Evolutionary conservation across 2,113 vertebrate genomes (phyloP), one percentile per base, ranked within the genome.

Genomic region (Xyliphius kryptos): DNA sequence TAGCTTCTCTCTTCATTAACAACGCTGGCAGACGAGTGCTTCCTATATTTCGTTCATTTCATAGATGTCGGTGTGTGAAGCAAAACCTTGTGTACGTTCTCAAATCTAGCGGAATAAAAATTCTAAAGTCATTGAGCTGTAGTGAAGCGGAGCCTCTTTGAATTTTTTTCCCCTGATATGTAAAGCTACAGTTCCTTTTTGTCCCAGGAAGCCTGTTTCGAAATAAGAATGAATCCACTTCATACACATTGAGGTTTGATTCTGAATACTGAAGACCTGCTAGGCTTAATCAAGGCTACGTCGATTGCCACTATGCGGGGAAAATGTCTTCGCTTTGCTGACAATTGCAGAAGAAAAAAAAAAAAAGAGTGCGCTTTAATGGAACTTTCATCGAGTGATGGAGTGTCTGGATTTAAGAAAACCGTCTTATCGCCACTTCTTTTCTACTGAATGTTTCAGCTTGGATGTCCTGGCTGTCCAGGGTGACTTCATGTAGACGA

Each of bases 1-100:
- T 26, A 40, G 19, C 49, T 16, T 67, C 40, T 61, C 40, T 22
- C 17, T 57, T 38, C 46, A 51, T 71, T 65, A 71, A 52, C 61
- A 44, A 14, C 16, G 26, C 37, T 54, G 43, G 51, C 59, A 55
- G 44, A 60, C 26, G 21, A 17, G 47, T 55, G 17, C 19, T 52
- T 62, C 51, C 46, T 41, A 40, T n/a, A n/a, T n/a, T n/a, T n/a
- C n/a, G n/a, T n/a, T n/a, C n/a, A n/a, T n/a, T n/a, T n/a, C n/a
- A n/a, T n/a, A n/a, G 20, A 44, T 62, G 58, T 48, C 55, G 65
- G 36, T 43, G n/a, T 54, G 40, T 37, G 6, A 37, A 16, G 36
- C 37, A 16, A 60, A 52, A 43, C 11, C n/a, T n/a, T n/a, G n/a
- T n/a, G n/a, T n/a, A n/a, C n/a, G n/a, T n/a, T n/a, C n/a, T n/a